These are phyloP conservation scores for Erebia ligea DNA, from an alignment of 2,888 invertebrate genomes.

Conservation along the genomic window DNA sequence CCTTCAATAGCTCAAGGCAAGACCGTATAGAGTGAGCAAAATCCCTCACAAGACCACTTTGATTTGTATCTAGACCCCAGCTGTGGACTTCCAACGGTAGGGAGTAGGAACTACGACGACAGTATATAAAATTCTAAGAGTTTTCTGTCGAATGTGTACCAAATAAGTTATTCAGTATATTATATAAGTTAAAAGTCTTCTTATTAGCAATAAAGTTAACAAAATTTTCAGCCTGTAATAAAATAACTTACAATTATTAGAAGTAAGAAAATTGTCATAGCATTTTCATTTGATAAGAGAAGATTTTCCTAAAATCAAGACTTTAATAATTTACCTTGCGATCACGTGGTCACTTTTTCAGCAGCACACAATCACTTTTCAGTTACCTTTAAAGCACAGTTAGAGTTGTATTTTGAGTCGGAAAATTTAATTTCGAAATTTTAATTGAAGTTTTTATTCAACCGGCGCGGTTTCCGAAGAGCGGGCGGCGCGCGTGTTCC, in stretches of 20 bases:
- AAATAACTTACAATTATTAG: neutral
- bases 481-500: constrained; percentile 38
- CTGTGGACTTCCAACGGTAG: too few species aligned
- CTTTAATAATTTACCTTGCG: constrained; percentile 46
- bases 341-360: constrained; percentile 31
- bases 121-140: too few species aligned
- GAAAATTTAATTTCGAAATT: constrained; percentile 16
- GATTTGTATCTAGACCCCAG: too few species aligned
- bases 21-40: too few species aligned
- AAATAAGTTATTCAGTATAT: too few species aligned
- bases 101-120: too few species aligned
- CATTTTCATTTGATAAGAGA: neutral
- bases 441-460: constrained; percentile 41
- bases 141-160: too few species aligned
- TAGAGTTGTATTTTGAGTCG: neutral
- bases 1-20: too few species aligned
- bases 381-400: neutral
- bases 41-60: too few species aligned
- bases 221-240: neutral
- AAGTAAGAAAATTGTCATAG: neutral
- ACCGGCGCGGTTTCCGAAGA: constrained; percentile 36
- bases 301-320: neutral
- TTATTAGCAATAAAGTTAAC: neutral
- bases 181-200: too few species aligned
- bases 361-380: constrained; percentile 11